These are phyloP conservation scores for Darevskia nairensis DNA, from an alignment of 2,797 vertebrate species.

Conservation along the genomic window DNA sequence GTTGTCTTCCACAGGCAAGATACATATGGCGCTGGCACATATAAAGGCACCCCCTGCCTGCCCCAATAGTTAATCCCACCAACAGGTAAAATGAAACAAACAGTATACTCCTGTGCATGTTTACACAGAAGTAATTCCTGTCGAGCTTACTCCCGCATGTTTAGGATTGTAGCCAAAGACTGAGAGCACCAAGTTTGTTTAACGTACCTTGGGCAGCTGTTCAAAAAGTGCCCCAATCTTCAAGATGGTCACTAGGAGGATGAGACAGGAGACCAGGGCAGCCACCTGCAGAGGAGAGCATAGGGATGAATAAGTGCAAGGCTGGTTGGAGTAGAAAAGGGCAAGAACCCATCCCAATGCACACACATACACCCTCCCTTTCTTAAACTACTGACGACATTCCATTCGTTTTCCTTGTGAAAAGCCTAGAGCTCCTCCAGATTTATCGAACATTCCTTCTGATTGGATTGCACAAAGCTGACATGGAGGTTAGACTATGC, in stretches of 20 bases:
- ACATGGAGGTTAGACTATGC: too few relatives aligned
- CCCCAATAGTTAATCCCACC: neutral
- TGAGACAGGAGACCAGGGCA: slow-evolving; percentile 85
- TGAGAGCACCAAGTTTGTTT: neutral
- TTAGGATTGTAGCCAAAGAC: rapidly evolving
- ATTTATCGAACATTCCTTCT: too few relatives aligned
- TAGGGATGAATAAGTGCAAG: rapidly evolving
- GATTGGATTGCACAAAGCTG: too few relatives aligned
- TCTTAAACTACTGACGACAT: neutral
- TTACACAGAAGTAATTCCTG: neutral
- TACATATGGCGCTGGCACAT: neutral
- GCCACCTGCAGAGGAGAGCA: slow-evolving; percentile 82
- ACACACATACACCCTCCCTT: neutral
- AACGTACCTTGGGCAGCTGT: slow-evolving; percentile 89
- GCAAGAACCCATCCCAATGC: neutral
- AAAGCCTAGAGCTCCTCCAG: neutral
- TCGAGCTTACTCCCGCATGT: neutral
- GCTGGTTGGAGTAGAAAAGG: neutral
- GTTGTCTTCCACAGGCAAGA: neutral
- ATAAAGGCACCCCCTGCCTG: neutral
- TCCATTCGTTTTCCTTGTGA: neutral
- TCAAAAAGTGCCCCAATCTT: slow-evolving; percentile 91
- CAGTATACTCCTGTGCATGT: neutral
- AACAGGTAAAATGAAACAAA: neutral
- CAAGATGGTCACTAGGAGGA: slow-evolving; percentile 90